phyloP scores from a whole-genome alignment of 2,797 vertebrate genomes.

The Tapera naevia region DNA sequence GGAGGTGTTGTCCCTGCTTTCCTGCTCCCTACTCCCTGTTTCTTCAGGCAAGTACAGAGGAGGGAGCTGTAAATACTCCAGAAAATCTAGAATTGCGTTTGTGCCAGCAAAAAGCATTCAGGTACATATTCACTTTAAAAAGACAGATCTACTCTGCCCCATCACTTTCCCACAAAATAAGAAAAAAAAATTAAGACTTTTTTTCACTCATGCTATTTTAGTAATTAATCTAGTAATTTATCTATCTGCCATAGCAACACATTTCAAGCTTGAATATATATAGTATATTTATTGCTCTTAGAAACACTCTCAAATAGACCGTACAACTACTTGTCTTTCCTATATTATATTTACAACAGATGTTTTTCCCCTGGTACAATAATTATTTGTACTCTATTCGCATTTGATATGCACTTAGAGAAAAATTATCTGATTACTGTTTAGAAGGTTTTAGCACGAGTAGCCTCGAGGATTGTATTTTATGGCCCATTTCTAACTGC shows the following conservation, averaged over 20 bases:
- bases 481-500: background rate
- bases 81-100: background rate
- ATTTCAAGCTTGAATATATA: background rate
- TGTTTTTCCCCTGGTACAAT: background rate
- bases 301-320: background rate
- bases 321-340: constrained; percentile 6
- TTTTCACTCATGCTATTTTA: background rate
- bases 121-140: background rate
- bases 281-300: background rate
- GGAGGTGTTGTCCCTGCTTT: background rate
- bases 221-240: constrained; percentile 39
- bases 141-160: background rate
- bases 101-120: background rate
- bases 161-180: background rate
- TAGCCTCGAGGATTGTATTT: background rate
- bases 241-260: constrained; percentile 5
- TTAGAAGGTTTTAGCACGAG: background rate
- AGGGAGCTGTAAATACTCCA: background rate
- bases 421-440: background rate
- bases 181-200: background rate
- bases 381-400: background rate
- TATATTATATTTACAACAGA: background rate
- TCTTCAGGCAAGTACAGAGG: background rate
- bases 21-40: background rate
- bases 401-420: background rate